Percentiles rank a stretch among this genome's conserved stretches.
Conservation (phyloP, 2,888 invertebrate genomes). For the Marronus borbonicus region DNA sequence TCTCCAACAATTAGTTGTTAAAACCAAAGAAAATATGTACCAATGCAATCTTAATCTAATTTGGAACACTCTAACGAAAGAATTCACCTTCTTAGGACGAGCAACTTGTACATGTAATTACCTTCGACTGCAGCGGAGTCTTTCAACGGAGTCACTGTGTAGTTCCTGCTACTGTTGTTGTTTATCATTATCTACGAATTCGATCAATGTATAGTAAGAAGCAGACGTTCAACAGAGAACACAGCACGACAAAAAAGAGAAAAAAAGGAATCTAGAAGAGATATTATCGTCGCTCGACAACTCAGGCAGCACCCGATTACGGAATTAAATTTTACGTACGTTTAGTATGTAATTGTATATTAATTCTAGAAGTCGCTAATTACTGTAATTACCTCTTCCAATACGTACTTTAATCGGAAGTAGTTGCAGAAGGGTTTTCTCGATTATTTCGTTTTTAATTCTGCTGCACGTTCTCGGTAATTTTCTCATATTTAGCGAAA, state of each 20-base stretch:
- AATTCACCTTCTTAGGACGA: constrained; percentile 9
- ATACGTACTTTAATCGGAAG: constrained; percentile 17
- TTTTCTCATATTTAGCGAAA: constrained; percentile 26
- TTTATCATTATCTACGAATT: constrained; percentile 49
- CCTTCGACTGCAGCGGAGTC: constrained; percentile 28
- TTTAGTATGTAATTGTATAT: constrained; percentile 28
- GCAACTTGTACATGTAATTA: constrained; percentile 41
- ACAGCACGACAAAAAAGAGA: constrained; percentile 11
- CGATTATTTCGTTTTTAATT: constrained; percentile 7
- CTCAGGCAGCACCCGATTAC: constrained; percentile 24
- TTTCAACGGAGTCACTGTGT: constrained; percentile 49
- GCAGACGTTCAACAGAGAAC: constrained; percentile 40
- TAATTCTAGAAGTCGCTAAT: constrained; percentile 34
- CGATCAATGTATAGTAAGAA: constrained; percentile 51
- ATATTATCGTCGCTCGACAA: constrained; percentile 36
- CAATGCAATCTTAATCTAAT: no score
- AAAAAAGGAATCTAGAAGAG: constrained; percentile 3
- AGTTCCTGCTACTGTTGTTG: constrained; percentile 53
- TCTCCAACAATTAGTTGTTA: no score
- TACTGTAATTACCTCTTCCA: constrained; percentile 17
- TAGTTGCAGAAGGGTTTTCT: constrained; percentile 10
- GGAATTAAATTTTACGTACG: constrained; percentile 33
- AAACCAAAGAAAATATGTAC: no score
- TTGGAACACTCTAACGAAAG: no score
- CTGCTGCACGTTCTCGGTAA: neutral